Evolutionary conservation across 2,113 vertebrate genomes (phyloP).

Genomic region (Python bivittatus): DNA sequence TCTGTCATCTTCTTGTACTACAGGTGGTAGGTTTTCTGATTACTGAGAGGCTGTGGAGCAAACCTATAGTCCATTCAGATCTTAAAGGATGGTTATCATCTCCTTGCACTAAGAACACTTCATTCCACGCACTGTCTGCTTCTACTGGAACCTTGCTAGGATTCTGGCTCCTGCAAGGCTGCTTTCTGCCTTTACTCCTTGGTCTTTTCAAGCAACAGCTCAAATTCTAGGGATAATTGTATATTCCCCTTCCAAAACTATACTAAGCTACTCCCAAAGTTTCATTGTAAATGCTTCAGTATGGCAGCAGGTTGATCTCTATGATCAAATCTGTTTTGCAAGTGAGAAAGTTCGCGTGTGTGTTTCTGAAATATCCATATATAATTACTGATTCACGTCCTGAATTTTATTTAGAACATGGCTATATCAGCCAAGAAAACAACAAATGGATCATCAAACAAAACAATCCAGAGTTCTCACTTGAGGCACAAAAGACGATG

Average conservation of each 20-base stretch:
- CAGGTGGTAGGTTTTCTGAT: not conserved
- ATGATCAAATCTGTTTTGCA: not conserved
- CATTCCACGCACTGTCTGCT: not conserved
- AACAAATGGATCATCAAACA: too few species aligned
- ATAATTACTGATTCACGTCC: not conserved
- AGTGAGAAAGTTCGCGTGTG: not conserved
- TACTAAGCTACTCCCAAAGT: not conserved
- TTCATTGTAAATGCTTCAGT: not conserved
- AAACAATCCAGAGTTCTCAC: too few species aligned
- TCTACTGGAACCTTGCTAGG: not conserved
- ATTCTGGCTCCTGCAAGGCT: not conserved
- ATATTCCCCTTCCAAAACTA: not conserved
- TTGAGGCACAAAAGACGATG: not conserved
- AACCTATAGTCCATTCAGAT: not conserved
- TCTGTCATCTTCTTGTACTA: not conserved
- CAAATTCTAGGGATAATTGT: not conserved
- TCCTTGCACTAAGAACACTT: not conserved
- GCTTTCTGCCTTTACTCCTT: not conserved
- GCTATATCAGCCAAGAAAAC: too few species aligned
- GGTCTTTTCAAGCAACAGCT: not conserved
- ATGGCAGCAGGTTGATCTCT: not conserved
- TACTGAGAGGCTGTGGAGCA: not conserved
- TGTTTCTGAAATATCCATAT: not conserved
- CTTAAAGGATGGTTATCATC: not conserved
- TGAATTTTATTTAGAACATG: not conserved